These are phyloP conservation scores for Burhinus oedicnemus DNA, from an alignment of 2,113 vertebrate species.

Conservation along the genomic window DNA sequence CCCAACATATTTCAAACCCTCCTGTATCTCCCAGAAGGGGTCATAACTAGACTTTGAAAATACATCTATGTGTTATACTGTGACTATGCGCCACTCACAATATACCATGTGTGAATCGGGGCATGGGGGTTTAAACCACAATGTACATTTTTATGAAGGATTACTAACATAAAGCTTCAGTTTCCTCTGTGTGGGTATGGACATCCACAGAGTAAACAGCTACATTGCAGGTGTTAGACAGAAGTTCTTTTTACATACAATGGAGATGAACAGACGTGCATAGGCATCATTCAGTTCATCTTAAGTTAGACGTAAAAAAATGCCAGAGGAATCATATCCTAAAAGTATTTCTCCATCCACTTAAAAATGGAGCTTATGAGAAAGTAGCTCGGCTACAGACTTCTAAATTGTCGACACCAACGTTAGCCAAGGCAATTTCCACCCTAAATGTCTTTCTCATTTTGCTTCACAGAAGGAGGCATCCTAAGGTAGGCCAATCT, in stretches of 20 bases:
- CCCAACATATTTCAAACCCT: neutral
- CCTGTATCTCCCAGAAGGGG: accelerated
- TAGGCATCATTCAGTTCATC: neutral
- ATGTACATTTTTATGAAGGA: neutral
- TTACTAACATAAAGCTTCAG: neutral
- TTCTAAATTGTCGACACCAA: neutral
- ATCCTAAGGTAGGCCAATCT: neutral
- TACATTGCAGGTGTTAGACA: accelerated
- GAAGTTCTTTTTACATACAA: neutral
- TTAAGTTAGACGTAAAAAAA: neutral
- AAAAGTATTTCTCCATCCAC: neutral
- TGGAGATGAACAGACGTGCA: neutral
- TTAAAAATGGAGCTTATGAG: neutral
- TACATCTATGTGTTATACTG: neutral
- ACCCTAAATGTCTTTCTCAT: neutral
- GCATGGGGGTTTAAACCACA: neutral
- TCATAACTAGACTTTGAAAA: neutral
- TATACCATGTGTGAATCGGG: neutral
- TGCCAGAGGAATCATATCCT: neutral
- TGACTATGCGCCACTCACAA: neutral
- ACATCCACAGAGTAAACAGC: neutral
- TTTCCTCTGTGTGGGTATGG: neutral
- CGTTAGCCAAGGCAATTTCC: neutral
- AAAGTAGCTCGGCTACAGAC: neutral
- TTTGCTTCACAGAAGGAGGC: neutral